phyloP scores from a whole-genome alignment of 2,888 invertebrate species.

The Cataglyphis livida region DNA sequence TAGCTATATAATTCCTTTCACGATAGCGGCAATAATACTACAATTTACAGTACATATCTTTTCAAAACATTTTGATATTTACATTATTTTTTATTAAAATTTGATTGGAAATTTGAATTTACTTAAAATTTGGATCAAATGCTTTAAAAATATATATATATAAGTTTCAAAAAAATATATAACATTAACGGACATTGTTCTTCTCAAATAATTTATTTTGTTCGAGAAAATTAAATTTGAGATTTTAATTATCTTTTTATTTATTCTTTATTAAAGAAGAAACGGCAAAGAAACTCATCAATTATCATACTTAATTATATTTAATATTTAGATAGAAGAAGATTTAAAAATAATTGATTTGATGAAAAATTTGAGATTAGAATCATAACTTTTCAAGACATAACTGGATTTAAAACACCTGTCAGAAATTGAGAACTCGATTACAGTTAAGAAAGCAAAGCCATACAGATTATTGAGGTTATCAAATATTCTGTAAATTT shows the following conservation, averaged over 20 bases:
- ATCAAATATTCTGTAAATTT: constrained; percentile 41
- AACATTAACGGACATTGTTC: background rate
- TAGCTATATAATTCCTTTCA: background rate
- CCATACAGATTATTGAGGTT: constrained; percentile 26
- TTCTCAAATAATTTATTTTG: background rate
- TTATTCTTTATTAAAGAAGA: too few relatives aligned
- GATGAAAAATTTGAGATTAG: background rate
- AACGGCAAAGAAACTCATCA: too few relatives aligned
- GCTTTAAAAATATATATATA: background rate
- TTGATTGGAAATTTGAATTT: background rate
- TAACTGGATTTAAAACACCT: constrained; percentile 12
- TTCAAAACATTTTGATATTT: background rate
- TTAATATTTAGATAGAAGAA: background rate
- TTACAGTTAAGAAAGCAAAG: constrained; percentile 34
- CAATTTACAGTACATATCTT: background rate
- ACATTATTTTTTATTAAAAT: background rate
- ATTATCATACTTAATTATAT: background rate
- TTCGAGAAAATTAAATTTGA: background rate
- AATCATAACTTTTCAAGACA: background rate
- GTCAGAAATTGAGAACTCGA: constrained; percentile 13
- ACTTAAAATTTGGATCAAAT: background rate
- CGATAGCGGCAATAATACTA: background rate
- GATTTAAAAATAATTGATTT: background rate
- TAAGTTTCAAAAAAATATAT: background rate
- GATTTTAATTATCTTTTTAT: background rate